phyloP scores from a whole-genome alignment of 2,888 invertebrate genomes.

The Heliconius hortense region DNA sequence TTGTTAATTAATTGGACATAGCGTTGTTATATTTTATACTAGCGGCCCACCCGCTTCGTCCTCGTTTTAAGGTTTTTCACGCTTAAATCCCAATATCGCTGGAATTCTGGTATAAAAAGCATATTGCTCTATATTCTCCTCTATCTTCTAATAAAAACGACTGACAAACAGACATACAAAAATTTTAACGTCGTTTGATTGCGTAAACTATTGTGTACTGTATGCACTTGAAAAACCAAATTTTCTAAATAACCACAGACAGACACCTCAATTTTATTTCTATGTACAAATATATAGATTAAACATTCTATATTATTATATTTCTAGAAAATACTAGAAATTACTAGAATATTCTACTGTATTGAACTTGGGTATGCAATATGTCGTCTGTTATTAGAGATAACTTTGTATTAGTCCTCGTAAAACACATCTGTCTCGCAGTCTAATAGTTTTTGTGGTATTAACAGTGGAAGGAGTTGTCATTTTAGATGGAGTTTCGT shows the following conservation, averaged over 20 bases:
- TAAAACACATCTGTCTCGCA: conserved; percentile 30
- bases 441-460: conserved; percentile 22
- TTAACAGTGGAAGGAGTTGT: conserved; percentile 2
- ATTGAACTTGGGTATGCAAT: conserved; percentile 9
- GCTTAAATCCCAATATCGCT: no score
- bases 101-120: no score
- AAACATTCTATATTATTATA: not conserved
- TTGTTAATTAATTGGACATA: not conserved
- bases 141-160: no score
- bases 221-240: no score
- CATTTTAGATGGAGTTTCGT: not conserved
- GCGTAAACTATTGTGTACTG: no score
- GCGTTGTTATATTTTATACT: not conserved
- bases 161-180: no score
- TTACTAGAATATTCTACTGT: not conserved
- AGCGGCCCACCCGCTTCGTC: no score
- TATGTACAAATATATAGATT: not conserved
- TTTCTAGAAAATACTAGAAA: not conserved
- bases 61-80: no score
- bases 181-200: no score
- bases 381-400: conserved; percentile 25
- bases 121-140: no score
- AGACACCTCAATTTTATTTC: no score
- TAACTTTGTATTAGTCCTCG: conserved; percentile 29
- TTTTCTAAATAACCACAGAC: no score